phyloP scores from a whole-genome alignment of 1,140 invertebrate species.

The Luehdorfia chinensis region DNA sequence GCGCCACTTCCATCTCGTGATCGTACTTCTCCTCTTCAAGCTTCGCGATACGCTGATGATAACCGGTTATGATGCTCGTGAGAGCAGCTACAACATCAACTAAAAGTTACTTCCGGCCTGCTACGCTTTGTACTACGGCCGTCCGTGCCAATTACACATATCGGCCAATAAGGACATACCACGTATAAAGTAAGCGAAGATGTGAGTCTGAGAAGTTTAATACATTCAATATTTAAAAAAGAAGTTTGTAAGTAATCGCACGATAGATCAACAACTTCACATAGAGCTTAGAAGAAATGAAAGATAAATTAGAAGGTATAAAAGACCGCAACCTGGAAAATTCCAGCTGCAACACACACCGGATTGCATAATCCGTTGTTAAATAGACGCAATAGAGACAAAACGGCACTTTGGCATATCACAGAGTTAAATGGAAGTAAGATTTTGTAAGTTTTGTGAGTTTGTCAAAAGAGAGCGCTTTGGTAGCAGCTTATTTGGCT shows the following conservation, averaged over 20 bases:
- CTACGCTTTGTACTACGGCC: slow-evolving; percentile 24
- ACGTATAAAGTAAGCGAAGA: slow-evolving; percentile 30
- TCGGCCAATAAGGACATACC: slow-evolving; percentile 26
- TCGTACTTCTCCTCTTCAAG: slow-evolving; percentile 98
- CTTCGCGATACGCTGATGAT: slow-evolving; percentile 90
- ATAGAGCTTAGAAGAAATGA: slow-evolving; percentile 54
- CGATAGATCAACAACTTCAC: slow-evolving; percentile 41
- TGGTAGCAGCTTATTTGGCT: slow-evolving; percentile 57
- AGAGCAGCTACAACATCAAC: slow-evolving; percentile 84
- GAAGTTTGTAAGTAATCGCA: slow-evolving; percentile 50
- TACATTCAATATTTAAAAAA: slow-evolving; percentile 40
- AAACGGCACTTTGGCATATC: slow-evolving; percentile 56
- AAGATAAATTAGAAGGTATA: slow-evolving; percentile 53
- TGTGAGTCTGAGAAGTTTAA: slow-evolving; percentile 49
- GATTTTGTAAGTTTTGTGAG: slow-evolving; percentile 62
- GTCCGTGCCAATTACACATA: slow-evolving; percentile 22
- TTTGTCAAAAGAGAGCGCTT: slow-evolving; percentile 53
- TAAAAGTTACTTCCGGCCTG: slow-evolving; percentile 56
- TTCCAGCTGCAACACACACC: slow-evolving; percentile 33
- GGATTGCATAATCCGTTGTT: slow-evolving; percentile 44
- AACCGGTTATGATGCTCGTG: slow-evolving; percentile 90
- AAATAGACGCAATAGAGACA: slow-evolving; percentile 56
- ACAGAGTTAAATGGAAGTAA: slow-evolving; percentile 58
- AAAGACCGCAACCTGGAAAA: slow-evolving; percentile 24
- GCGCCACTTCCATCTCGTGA: slow-evolving; percentile 95